These are phyloP conservation scores for Paramisgurnus dabryanus DNA, from an alignment of 2,113 vertebrate species.

Conservation along the genomic window DNA sequence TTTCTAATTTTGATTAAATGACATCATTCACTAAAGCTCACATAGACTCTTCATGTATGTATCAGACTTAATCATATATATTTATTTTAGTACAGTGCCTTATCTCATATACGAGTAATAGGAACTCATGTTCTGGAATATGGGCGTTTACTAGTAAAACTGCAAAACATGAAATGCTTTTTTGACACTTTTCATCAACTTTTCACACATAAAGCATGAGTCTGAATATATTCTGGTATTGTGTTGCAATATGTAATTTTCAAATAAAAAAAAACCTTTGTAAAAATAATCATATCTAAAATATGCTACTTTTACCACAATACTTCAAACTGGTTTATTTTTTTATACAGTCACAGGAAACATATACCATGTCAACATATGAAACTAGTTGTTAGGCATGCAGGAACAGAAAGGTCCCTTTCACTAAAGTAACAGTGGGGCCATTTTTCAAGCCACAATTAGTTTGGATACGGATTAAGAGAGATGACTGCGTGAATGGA, in stretches of 20 bases:
- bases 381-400: constrained; percentile 26
- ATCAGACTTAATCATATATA: too few relatives aligned
- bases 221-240: background rate
- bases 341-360: background rate
- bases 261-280: background rate
- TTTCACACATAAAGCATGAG: constrained; percentile 15
- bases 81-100: background rate
- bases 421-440: constrained; percentile 64
- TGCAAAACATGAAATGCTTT: background rate
- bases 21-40: too few relatives aligned
- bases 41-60: too few relatives aligned
- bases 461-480: constrained; percentile 60
- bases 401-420: constrained; percentile 54
- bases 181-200: background rate
- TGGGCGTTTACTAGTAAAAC: constrained; percentile 8
- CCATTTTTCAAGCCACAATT: constrained; percentile 67
- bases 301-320: background rate
- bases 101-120: background rate
- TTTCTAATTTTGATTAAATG: too few relatives aligned
- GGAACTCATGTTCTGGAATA: background rate
- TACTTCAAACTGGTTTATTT: background rate
- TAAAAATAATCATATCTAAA: background rate
- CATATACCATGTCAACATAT: background rate
- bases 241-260: too few relatives aligned
- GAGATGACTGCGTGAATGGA: constrained; percentile 63